phyloP scores from a whole-genome alignment of 2,888 invertebrate species.

The Eupithecia dodoneata region DNA sequence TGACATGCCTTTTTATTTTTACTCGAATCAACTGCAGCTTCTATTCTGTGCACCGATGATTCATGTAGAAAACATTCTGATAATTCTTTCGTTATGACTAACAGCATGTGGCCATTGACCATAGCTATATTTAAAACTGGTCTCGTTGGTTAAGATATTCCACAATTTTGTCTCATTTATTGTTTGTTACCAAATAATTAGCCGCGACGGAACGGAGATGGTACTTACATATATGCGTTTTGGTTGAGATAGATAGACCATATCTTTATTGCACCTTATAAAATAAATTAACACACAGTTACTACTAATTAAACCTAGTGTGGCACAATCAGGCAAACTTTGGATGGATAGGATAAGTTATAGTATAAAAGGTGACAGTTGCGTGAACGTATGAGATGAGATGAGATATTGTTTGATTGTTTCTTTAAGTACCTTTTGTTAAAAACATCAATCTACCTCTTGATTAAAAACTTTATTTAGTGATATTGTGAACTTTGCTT shows the following conservation, averaged over 20 bases:
- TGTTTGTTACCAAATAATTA: not conserved
- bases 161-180: not conserved
- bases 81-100: conserved; percentile 76
- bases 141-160: conserved; percentile 41
- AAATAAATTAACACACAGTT: too few species aligned
- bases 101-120: conserved; percentile 62
- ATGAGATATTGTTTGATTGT: too few species aligned
- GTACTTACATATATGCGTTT: too few species aligned
- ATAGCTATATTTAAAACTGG: conserved; percentile 62
- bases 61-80: conserved; percentile 69
- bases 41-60: conserved; percentile 59
- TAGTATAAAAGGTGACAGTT: too few species aligned
- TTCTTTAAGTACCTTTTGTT: not conserved
- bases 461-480: not conserved
- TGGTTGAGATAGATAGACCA: too few species aligned
- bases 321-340: too few species aligned
- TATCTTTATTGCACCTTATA: too few species aligned
- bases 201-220: too few species aligned
- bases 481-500: not conserved
- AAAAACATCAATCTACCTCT: not conserved
- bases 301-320: too few species aligned
- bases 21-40: conserved; percentile 44
- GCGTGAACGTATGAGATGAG: too few species aligned
- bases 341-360: too few species aligned
- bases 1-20: not conserved